A percentile compares a stretch with the other conserved stretches of the same genome.
These are phyloP conservation scores for Catamblyrhynchus diadema DNA, from an alignment of 2,797 vertebrate genomes.

Conservation along the genomic window DNA sequence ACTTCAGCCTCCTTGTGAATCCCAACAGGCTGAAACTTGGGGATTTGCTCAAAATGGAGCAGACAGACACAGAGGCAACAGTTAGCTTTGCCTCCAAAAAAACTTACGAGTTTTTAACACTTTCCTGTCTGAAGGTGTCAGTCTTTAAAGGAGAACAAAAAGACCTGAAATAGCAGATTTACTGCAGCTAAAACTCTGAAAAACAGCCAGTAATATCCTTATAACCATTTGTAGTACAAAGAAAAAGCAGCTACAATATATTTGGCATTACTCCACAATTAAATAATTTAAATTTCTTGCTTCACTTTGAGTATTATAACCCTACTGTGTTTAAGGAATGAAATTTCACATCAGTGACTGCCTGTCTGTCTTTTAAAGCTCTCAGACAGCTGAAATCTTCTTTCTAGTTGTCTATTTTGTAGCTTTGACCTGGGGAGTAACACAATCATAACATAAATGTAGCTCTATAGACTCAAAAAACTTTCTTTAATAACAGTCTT, in stretches of 20 bases:
- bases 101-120: not conserved
- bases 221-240: not conserved
- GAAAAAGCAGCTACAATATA: not conserved
- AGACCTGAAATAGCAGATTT: not conserved
- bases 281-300: not conserved
- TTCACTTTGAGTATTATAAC: not conserved
- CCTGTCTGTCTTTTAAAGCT: not conserved
- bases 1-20: not conserved
- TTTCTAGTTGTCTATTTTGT: not conserved
- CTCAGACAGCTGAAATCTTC: not conserved
- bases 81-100: not conserved
- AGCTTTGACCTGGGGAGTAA: not conserved
- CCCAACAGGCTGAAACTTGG: not conserved
- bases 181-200: not conserved
- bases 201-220: not conserved
- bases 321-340: not conserved
- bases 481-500: not conserved
- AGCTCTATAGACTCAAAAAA: not conserved
- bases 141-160: not conserved
- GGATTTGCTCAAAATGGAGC: not conserved
- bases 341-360: not conserved
- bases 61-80: not conserved
- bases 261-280: not conserved
- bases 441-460: not conserved
- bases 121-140: not conserved